Conservation (phyloP, 1,140 invertebrate species). For the Bombus waltoni region DNA sequence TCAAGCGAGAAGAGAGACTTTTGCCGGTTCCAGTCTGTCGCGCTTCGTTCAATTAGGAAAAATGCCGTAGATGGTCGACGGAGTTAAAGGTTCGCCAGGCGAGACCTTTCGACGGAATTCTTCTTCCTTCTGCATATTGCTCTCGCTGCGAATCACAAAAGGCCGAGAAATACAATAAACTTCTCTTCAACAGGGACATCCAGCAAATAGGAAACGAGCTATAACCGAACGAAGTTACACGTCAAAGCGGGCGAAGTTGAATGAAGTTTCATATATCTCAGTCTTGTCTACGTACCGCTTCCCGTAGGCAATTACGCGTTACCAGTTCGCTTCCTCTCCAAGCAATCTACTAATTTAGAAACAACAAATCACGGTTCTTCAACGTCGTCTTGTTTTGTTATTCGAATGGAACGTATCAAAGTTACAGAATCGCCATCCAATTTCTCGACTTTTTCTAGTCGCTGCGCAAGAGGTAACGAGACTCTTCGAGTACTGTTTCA, state of each 20-base stretch:
- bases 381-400: no score
- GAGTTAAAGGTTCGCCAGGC: neutral
- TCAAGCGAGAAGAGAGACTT: neutral
- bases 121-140: constrained; percentile 18
- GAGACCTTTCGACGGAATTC: constrained; percentile 1
- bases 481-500: neutral
- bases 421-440: neutral
- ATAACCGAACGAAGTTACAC: constrained; percentile 14
- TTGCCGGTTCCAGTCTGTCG: neutral
- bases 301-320: neutral
- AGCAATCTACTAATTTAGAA: neutral
- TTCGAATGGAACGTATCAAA: no score
- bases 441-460: neutral
- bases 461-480: neutral
- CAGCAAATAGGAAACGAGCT: neutral
- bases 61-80: neutral
- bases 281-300: neutral
- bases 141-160: constrained; percentile 12
- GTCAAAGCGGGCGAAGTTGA: constrained; percentile 18
- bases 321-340: neutral
- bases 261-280: constrained; percentile 25
- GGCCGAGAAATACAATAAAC: constrained; percentile 37
- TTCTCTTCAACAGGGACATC: neutral
- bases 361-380: neutral
- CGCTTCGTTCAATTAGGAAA: constrained; percentile 2